Evolutionary conservation across 2,797 vertebrate genomes (phyloP).

Genomic region (Loriculus beryllinus): DNA sequence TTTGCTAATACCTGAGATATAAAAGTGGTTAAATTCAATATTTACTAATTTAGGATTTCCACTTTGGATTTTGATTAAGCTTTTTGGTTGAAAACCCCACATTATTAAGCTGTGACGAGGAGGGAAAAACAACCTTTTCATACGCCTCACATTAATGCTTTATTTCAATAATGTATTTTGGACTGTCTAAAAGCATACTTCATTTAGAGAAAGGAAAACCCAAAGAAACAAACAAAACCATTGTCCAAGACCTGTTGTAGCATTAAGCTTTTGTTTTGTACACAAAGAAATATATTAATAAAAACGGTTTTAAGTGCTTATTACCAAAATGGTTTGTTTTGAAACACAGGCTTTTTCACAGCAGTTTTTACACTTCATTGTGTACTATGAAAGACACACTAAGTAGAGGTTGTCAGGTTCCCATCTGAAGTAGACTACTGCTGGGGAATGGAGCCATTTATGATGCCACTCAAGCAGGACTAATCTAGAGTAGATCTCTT

Average conservation of each 20-base stretch:
- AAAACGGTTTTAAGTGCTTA: constrained; percentile 83
- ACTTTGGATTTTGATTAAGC: constrained; percentile 72
- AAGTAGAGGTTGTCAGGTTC: constrained; percentile 83
- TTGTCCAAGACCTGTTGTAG: constrained; percentile 57
- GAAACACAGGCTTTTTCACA: constrained; percentile 77
- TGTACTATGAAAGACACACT: constrained; percentile 78
- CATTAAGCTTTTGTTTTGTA: constrained; percentile 79
- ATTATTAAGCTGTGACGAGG: constrained; percentile 17
- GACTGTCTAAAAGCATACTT: constrained; percentile 50
- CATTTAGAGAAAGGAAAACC: neutral
- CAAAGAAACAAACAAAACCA: neutral
- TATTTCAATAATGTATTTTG: constrained; percentile 58
- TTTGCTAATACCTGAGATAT: constrained; percentile 79
- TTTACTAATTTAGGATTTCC: constrained; percentile 75
- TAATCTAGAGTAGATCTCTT: constrained; percentile 81
- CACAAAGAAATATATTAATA: constrained; percentile 83
- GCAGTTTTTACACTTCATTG: constrained; percentile 83
- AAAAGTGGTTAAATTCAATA: constrained; percentile 71
- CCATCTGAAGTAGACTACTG: constrained; percentile 75
- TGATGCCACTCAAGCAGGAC: constrained; percentile 81
- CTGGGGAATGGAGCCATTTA: constrained; percentile 79
- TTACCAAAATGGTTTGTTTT: constrained; percentile 81
- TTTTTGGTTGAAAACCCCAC: constrained; percentile 63
- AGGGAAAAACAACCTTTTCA: constrained; percentile 27
- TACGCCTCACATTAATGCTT: constrained; percentile 27